Conservation (phyloP, 2,797 vertebrate species). For the Falco berigora region DNA sequence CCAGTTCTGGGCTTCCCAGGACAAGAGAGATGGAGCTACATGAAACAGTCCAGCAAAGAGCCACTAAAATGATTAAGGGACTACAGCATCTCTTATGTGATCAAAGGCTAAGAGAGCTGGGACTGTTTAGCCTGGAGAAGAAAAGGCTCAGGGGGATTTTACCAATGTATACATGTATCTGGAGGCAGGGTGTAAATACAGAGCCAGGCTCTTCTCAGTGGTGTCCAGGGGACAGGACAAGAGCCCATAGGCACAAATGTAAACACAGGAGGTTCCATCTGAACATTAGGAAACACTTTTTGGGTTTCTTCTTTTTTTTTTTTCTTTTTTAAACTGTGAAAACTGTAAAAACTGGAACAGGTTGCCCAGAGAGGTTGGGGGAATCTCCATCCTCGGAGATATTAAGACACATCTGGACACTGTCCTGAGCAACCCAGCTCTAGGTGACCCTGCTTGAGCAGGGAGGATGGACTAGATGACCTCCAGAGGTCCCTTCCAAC, state of each 20-base stretch:
- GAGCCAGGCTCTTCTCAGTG: background rate
- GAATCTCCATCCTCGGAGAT: slow-evolving; percentile 13
- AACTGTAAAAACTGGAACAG: background rate
- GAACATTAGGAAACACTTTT: background rate
- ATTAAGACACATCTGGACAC: slow-evolving; percentile 4
- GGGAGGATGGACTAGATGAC: background rate
- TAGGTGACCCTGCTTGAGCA: slow-evolving; percentile 9
- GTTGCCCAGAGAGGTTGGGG: background rate
- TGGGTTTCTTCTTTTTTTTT: no score
- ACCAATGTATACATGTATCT: background rate
- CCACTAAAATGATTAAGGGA: background rate
- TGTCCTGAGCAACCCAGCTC: background rate
- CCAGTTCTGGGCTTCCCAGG: background rate
- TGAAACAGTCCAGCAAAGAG: background rate
- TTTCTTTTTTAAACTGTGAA: background rate
- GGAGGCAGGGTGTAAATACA: background rate
- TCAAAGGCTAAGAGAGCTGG: background rate
- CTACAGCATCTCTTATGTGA: background rate
- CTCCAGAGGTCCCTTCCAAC: slow-evolving; percentile 27
- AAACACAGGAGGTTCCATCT: background rate
- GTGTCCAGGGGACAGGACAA: background rate
- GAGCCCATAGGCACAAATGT: background rate
- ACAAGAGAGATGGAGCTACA: background rate
- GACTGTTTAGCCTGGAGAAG: background rate
- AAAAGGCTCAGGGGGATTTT: background rate